Evolutionary conservation across 35 echinoderm and acorn worm species (phyloP).

Genomic region (Diadema setosum): DNA sequence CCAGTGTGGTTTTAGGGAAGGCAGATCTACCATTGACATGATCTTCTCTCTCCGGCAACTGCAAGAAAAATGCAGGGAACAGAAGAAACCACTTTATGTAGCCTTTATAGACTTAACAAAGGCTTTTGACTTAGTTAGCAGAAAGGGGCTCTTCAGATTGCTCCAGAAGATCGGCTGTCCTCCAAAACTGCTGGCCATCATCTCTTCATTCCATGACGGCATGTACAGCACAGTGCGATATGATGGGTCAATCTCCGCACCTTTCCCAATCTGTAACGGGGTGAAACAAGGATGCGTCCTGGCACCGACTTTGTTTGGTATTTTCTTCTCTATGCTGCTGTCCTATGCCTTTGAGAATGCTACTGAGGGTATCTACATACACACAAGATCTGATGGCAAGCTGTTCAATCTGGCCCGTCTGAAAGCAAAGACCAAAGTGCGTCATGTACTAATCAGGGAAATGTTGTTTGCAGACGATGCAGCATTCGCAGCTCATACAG

Average conservation of each 20-base stretch:
- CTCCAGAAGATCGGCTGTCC: conserved; percentile 37
- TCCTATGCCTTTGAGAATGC: background rate
- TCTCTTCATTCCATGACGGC: background rate
- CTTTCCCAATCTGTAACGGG: background rate
- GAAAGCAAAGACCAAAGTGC: background rate
- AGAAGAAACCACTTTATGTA: background rate
- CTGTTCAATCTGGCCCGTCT: background rate
- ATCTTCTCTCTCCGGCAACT: conserved; percentile 34
- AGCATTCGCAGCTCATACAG: background rate
- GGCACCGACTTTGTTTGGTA: conserved; percentile 9
- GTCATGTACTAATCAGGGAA: background rate
- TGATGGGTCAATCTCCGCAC: background rate
- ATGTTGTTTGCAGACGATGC: background rate
- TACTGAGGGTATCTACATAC: background rate
- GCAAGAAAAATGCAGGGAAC: conserved; percentile 57
- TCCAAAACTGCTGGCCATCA: background rate
- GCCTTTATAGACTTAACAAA: conserved; percentile 28
- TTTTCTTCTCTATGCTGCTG: conserved; percentile 16
- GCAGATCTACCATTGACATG: conserved; percentile 31
- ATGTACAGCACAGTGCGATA: background rate
- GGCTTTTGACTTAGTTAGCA: conserved; percentile 38
- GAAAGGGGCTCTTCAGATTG: conserved; percentile 6
- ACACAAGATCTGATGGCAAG: background rate
- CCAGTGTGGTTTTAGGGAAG: conserved; percentile 29
- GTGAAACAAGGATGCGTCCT: conserved; percentile 16